Percentiles rank a stretch among this genome's conserved stretches.
Conservation (phyloP, 2,888 invertebrate species). For the Hypolimnas misippus region DNA sequence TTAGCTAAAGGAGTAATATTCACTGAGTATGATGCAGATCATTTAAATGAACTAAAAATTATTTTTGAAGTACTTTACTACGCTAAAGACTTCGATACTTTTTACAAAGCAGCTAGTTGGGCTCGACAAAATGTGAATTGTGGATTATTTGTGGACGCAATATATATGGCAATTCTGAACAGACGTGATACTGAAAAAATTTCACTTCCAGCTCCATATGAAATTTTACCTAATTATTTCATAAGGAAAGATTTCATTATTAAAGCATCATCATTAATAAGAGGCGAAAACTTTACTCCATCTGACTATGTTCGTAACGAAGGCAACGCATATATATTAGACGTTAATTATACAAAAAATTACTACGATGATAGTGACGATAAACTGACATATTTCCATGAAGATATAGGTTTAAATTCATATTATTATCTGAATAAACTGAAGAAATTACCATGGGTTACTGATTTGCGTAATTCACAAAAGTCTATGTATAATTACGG, state of each 20-base stretch:
- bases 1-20: slow-evolving; percentile 70
- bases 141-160: slow-evolving; percentile 84
- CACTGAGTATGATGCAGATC: slow-evolving; percentile 63
- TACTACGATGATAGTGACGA: slow-evolving; percentile 77
- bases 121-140: slow-evolving; percentile 86
- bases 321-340: slow-evolving; percentile 68
- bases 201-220: slow-evolving; percentile 86
- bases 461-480: slow-evolving; percentile 51
- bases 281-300: slow-evolving; percentile 56
- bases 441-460: slow-evolving; percentile 83
- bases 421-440: slow-evolving; percentile 85
- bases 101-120: slow-evolving; percentile 84
- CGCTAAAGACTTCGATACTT: slow-evolving; percentile 83
- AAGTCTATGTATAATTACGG: slow-evolving; percentile 83
- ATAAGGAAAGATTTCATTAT: slow-evolving; percentile 85
- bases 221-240: slow-evolving; percentile 87
- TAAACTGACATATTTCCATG: slow-evolving; percentile 87
- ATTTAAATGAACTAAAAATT: slow-evolving; percentile 62
- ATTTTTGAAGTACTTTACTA: slow-evolving; percentile 79
- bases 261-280: slow-evolving; percentile 64
- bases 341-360: slow-evolving; percentile 70
- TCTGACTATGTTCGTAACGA: slow-evolving; percentile 60
- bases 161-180: slow-evolving; percentile 83
- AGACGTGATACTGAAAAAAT: slow-evolving; percentile 84
- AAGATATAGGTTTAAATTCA: slow-evolving; percentile 87